A percentile compares a stretch with the other conserved stretches of the same genome.
Conservation (phyloP, 23 tunicate species). For the Clavelina lepadiformis region DNA sequence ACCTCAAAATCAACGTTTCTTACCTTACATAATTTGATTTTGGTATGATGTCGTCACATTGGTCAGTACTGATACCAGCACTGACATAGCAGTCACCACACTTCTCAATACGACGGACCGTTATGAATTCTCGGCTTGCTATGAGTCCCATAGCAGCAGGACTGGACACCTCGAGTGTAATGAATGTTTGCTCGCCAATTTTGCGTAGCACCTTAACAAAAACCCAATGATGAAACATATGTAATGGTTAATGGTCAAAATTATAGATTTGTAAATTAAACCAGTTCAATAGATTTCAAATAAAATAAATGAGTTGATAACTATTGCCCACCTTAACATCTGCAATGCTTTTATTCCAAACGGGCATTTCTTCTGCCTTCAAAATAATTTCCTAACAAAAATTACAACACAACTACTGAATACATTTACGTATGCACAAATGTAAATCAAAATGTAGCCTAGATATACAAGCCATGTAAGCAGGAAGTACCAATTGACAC, state of each 20-base stretch:
- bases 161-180: constrained; percentile 79
- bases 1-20: not conserved
- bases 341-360: constrained; percentile 58
- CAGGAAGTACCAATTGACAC: too few species aligned
- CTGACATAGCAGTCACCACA: constrained; percentile 53
- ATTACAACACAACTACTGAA: too few species aligned
- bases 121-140: constrained; percentile 75
- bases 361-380: constrained; percentile 75
- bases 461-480: too few species aligned
- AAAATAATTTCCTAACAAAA: constrained; percentile 64
- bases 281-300: not conserved
- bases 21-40: constrained; percentile 65
- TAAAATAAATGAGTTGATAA: not conserved
- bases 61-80: constrained; percentile 75
- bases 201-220: constrained; percentile 39
- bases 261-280: not conserved
- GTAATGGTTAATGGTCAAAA: not conserved
- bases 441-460: too few species aligned
- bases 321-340: constrained; percentile 44
- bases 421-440: too few species aligned
- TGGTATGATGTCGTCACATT: constrained; percentile 45
- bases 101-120: constrained; percentile 79
- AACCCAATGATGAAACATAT: not conserved
- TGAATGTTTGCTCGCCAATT: constrained; percentile 67
- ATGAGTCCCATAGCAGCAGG: constrained; percentile 89